phyloP scores from a whole-genome alignment of 2,888 invertebrate species.

The Cephus rjabovi region DNA sequence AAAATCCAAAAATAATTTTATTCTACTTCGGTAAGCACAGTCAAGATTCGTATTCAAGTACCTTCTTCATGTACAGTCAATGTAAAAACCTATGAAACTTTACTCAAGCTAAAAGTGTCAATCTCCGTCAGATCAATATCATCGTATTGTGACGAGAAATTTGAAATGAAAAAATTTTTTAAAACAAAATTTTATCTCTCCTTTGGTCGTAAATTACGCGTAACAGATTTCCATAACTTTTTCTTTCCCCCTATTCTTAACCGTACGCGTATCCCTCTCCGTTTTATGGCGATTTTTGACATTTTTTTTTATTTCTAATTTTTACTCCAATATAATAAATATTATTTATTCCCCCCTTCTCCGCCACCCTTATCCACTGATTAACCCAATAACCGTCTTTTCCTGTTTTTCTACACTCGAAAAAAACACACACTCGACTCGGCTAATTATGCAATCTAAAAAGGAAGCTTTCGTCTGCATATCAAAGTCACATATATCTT shows the following conservation, averaged over 20 bases:
- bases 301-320: no score
- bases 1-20: no score
- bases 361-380: not conserved
- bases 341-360: not conserved
- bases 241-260: not conserved
- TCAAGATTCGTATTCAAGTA: no score
- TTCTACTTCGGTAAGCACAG: no score
- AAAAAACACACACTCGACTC: not conserved
- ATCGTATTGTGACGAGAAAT: not conserved
- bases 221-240: not conserved
- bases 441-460: constrained; percentile 3
- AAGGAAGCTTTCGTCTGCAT: constrained; percentile 4
- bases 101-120: no score
- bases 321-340: no score
- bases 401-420: not conserved
- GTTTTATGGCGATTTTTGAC: no score
- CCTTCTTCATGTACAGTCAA: no score
- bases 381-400: not conserved
- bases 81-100: no score
- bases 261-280: no score
- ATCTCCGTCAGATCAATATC: not conserved
- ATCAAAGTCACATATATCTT: not conserved
- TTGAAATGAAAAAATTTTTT: not conserved
- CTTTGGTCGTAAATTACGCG: not conserved
- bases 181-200: not conserved